Conservation (phyloP, 92 coral and sea anemone species). For the Ricordea florida region DNA sequence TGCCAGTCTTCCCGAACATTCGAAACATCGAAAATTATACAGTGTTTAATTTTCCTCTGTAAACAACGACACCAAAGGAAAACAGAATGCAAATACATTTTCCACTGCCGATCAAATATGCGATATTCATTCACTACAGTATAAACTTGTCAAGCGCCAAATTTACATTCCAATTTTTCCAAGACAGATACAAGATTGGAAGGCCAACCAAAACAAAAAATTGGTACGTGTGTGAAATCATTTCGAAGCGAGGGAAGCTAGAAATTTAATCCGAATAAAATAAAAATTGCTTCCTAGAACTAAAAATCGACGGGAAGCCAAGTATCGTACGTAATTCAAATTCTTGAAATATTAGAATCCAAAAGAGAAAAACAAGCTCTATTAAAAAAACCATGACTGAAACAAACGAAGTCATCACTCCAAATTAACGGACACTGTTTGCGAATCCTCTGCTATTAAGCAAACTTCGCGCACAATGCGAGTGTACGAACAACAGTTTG, state of each 20-base stretch:
- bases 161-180: not conserved
- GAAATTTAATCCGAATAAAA: too few relatives aligned
- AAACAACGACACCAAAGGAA: not conserved
- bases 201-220: too few relatives aligned
- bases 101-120: not conserved
- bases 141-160: not conserved
- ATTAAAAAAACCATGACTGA: too few relatives aligned
- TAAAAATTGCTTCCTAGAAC: too few relatives aligned
- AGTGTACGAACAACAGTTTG: not conserved
- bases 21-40: not conserved
- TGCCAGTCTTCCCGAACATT: not conserved
- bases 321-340: too few relatives aligned
- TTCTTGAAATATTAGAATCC: too few relatives aligned
- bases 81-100: constrained; percentile 18
- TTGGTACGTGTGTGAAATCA: too few relatives aligned
- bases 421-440: not conserved
- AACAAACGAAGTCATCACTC: not conserved
- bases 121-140: not conserved
- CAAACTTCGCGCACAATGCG: not conserved
- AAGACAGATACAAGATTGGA: too few relatives aligned
- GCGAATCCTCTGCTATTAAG: not conserved
- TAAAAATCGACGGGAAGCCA: too few relatives aligned
- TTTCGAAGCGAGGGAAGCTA: too few relatives aligned
- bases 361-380: too few relatives aligned
- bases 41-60: not conserved